Percentiles rank a stretch among this genome's conserved stretches.
phyloP scores from a whole-genome alignment of 1,140 invertebrate species.

The Cherax destructor region DNA sequence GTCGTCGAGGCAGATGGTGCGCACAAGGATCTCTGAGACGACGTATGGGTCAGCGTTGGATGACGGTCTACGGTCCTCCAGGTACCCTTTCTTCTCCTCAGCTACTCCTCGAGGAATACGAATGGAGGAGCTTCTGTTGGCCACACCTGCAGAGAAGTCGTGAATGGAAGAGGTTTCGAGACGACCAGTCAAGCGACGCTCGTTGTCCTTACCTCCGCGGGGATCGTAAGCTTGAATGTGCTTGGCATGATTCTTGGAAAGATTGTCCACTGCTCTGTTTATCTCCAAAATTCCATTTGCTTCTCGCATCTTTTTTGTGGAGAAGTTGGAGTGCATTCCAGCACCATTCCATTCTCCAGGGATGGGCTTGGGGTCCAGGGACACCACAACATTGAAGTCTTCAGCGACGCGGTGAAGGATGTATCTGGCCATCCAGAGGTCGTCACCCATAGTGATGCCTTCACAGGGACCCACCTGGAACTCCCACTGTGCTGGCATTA shows the following conservation, averaged over 20 bases:
- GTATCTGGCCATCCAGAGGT: slow-evolving; percentile 30
- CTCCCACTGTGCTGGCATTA: slow-evolving; percentile 38
- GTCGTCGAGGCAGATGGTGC: slow-evolving; percentile 12
- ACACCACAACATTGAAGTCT: slow-evolving; percentile 11
- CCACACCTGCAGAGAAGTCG: slow-evolving; percentile 30
- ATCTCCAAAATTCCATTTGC: slow-evolving; percentile 19
- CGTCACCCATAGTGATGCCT: slow-evolving; percentile 36
- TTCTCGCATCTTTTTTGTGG: not conserved
- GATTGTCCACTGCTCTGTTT: slow-evolving; percentile 13
- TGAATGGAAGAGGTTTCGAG: slow-evolving; percentile 34
- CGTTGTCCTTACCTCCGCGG: slow-evolving; percentile 29
- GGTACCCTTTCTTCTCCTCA: slow-evolving; percentile 24
- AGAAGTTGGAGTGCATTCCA: slow-evolving; percentile 38
- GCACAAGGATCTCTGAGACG: not conserved
- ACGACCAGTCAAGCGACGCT: slow-evolving; percentile 10
- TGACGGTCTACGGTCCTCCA: slow-evolving; percentile 19
- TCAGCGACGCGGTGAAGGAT: slow-evolving; percentile 23
- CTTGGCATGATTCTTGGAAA: slow-evolving; percentile 20
- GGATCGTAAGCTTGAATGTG: slow-evolving; percentile 35
- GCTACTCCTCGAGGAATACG: slow-evolving; percentile 15
- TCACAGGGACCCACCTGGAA: slow-evolving; percentile 33
- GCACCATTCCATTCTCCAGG: slow-evolving; percentile 25
- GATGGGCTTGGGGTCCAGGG: slow-evolving; percentile 27
- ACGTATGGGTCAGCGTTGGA: slow-evolving; percentile 37
- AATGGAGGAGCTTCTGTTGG: slow-evolving; percentile 28